phyloP scores from a whole-genome alignment of 2,113 vertebrate genomes.

The Sturnus vulgaris region DNA sequence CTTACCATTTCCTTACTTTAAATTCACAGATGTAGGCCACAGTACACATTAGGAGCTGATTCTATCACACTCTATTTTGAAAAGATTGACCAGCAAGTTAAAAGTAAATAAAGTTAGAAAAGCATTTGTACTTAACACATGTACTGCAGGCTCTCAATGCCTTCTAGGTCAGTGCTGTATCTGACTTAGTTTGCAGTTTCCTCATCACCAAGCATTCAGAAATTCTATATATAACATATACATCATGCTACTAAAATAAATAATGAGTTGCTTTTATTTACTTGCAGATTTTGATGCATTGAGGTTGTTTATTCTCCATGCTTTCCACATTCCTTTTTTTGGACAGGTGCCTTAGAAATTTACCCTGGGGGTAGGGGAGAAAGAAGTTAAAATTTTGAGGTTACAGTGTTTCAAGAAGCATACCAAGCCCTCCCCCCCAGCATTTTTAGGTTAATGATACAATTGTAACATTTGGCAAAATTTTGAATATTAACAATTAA shows the following conservation, averaged over 20 bases:
- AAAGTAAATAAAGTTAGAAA: not conserved
- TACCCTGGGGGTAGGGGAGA: rapidly evolving
- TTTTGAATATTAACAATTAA: not conserved
- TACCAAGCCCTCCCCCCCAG: not conserved
- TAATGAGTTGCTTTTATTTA: not conserved
- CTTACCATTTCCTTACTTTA: not conserved
- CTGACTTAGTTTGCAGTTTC: not conserved
- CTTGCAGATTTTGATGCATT: not conserved
- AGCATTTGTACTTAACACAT: not conserved
- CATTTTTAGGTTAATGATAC: not conserved
- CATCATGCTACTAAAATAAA: not conserved
- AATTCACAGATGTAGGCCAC: not conserved
- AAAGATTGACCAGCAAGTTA: not conserved
- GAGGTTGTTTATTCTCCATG: not conserved
- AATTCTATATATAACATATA: not conserved
- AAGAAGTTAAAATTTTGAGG: not conserved
- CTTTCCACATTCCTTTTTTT: not conserved
- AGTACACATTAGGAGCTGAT: not conserved
- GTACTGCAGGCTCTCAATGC: not conserved
- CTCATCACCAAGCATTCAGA: not conserved
- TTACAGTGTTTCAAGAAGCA: not conserved
- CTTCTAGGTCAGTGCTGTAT: not conserved
- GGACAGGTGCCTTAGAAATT: not conserved
- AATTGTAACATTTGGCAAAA: not conserved
- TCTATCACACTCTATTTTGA: not conserved